Percentiles rank a stretch among this genome's conserved stretches.
Evolutionary conservation across 1,140 invertebrate species (phyloP).

Genomic region (Gonatopus flavifemur): DNA sequence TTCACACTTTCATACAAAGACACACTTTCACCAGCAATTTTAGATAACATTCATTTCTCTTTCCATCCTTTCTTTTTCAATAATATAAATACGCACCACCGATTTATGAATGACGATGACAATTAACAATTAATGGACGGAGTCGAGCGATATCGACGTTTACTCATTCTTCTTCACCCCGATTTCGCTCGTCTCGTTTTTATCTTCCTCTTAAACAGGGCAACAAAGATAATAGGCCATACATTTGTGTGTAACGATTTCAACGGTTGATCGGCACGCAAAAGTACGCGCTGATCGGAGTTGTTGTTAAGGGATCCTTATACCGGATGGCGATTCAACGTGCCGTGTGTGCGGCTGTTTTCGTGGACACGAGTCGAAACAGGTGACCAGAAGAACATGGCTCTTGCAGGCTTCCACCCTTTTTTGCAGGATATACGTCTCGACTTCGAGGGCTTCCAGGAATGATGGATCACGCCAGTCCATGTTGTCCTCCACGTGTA

Average conservation of each 20-base stretch:
- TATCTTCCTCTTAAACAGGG: too few relatives aligned
- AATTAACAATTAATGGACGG: conserved; percentile 36
- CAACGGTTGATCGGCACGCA: conserved; percentile 42
- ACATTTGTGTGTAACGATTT: too few relatives aligned
- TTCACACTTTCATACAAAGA: too few relatives aligned
- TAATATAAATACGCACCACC: too few relatives aligned
- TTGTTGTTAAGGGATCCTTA: conserved; percentile 47
- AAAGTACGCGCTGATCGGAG: conserved; percentile 42
- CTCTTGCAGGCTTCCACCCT: conserved; percentile 63
- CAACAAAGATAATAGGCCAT: too few relatives aligned
- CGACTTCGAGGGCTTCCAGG: conserved; percentile 60
- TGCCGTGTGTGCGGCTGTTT: conserved; percentile 15
- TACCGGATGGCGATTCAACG: conserved; percentile 26
- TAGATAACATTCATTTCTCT: conserved; percentile 13
- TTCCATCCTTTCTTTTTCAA: too few relatives aligned
- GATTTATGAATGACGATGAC: background rate
- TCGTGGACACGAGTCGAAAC: conserved; percentile 56
- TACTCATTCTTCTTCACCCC: conserved; percentile 9
- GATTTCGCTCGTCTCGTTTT: conserved; percentile 36
- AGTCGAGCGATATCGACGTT: conserved; percentile 34
- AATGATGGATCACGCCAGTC: conserved; percentile 60
- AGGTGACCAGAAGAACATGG: conserved; percentile 60
- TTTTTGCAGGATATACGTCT: conserved; percentile 61
- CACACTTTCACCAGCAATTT: too few relatives aligned
- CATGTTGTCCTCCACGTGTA: conserved; percentile 63